A percentile compares a stretch with the other conserved stretches of the same genome.
These are phyloP conservation scores for Tetramorium simillimum DNA, from an alignment of 1,140 invertebrate genomes.

Conservation along the genomic window DNA sequence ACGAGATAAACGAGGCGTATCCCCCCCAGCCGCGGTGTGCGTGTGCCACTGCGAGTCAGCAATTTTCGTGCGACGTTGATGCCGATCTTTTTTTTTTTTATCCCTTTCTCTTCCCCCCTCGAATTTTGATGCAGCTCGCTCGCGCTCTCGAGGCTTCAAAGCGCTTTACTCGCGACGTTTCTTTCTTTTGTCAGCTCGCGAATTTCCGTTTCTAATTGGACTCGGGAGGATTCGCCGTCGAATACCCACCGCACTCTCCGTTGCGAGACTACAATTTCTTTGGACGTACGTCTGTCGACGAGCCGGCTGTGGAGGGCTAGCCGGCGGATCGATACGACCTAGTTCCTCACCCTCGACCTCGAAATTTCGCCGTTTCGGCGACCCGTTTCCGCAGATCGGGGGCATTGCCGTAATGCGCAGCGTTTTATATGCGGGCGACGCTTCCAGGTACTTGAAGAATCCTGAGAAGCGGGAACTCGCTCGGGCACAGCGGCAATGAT, in stretches of 20 bases:
- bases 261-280: conserved; percentile 45
- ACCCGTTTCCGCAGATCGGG: conserved; percentile 64
- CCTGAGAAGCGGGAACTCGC: not conserved
- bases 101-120: not conserved
- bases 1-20: conserved; percentile 16
- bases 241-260: not conserved
- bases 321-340: conserved; percentile 69
- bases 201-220: not conserved
- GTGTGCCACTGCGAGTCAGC: not conserved
- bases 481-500: not conserved
- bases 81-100: not conserved
- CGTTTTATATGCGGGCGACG: not conserved
- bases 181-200: not conserved
- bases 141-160: too few relatives aligned
- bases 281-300: conserved; percentile 11
- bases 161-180: not conserved
- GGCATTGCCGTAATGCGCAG: not conserved
- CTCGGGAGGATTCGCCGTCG: not conserved
- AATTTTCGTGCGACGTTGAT: not conserved
- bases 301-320: conserved; percentile 11
- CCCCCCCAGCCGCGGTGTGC: not conserved
- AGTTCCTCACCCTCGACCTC: conserved; percentile 65
- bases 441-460: too few relatives aligned
- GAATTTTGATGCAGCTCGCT: not conserved
- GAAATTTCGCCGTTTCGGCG: conserved; percentile 66